A percentile compares a stretch with the other conserved stretches of the same genome.
Evolutionary conservation across 2,888 invertebrate genomes (phyloP).

Genomic region (Phyto melanocephala): DNA sequence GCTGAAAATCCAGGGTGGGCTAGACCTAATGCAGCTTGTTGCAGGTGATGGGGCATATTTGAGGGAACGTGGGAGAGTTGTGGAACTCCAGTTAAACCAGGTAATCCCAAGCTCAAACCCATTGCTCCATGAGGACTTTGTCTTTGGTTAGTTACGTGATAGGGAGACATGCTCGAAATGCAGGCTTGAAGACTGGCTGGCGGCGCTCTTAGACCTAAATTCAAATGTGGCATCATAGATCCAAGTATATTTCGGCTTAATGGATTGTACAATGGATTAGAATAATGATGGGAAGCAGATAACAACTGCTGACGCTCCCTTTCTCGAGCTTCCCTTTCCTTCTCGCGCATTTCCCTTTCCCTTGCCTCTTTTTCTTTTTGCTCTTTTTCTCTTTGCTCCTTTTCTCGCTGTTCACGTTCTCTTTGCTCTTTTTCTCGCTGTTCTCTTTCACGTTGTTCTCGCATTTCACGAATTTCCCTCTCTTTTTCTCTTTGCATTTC

Average conservation of each 20-base stretch:
- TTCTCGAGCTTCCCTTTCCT: slow-evolving; percentile 79
- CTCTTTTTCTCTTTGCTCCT: slow-evolving; percentile 75
- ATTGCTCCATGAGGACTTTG: slow-evolving; percentile 76
- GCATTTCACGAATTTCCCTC: slow-evolving; percentile 73
- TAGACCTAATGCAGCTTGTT: slow-evolving; percentile 74
- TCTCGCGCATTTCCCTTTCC: slow-evolving; percentile 76
- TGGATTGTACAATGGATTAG: slow-evolving; percentile 76
- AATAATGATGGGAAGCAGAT: slow-evolving; percentile 77
- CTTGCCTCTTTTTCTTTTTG: slow-evolving; percentile 78
- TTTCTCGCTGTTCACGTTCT: slow-evolving; percentile 72
- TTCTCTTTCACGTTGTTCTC: slow-evolving; percentile 77
- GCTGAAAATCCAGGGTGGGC: slow-evolving; percentile 76
- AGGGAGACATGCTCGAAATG: slow-evolving; percentile 76
- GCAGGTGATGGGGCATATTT: slow-evolving; percentile 74
- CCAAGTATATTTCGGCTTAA: slow-evolving; percentile 76
- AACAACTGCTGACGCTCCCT: slow-evolving; percentile 78
- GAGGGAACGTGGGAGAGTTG: slow-evolving; percentile 73
- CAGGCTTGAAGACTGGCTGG: slow-evolving; percentile 74
- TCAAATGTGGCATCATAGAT: slow-evolving; percentile 77
- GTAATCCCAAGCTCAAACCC: slow-evolving; percentile 76
- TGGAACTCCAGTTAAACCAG: slow-evolving; percentile 73
- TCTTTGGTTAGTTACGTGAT: slow-evolving; percentile 76
- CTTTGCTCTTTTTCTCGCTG: slow-evolving; percentile 75
- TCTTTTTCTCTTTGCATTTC: slow-evolving; percentile 78
- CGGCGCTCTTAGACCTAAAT: slow-evolving; percentile 75